A percentile compares a stretch with the other conserved stretches of the same genome.
Conservation (phyloP, 1,140 invertebrate genomes). For the Pogonomyrmex californicus region DNA sequence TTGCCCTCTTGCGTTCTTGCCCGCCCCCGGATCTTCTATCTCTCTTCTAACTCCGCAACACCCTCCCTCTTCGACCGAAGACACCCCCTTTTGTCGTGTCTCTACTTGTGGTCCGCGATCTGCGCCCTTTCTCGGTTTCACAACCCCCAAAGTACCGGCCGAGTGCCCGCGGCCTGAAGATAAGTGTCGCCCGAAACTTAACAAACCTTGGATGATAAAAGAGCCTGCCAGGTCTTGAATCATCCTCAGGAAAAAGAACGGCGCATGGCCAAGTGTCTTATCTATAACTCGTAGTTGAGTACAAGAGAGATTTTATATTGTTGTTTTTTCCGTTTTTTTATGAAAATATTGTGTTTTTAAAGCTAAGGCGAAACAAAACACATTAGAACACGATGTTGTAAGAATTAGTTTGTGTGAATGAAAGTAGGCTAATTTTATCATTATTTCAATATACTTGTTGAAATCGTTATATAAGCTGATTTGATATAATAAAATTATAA, state of each 20-base stretch:
- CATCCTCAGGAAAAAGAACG: constrained; percentile 41
- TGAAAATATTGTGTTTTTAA: background rate
- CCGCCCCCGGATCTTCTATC: constrained; percentile 57
- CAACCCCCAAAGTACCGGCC: constrained; percentile 63
- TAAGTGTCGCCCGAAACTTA: constrained; percentile 83
- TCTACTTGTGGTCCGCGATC: constrained; percentile 54
- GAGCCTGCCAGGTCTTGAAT: constrained; percentile 59
- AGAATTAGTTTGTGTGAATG: background rate
- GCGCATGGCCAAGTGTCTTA: constrained; percentile 48
- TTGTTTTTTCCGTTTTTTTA: background rate
- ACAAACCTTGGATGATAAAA: constrained; percentile 82
- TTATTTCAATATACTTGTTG: background rate
- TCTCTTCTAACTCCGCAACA: constrained; percentile 65
- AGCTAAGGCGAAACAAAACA: background rate
- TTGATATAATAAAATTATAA: background rate
- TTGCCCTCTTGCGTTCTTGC: constrained; percentile 69
- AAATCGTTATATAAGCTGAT: background rate
- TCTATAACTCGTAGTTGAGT: constrained; percentile 40
- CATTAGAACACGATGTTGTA: background rate
- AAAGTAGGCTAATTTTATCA: background rate
- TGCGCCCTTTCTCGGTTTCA: constrained; percentile 41
- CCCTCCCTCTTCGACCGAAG: constrained; percentile 60
- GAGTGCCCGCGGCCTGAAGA: constrained; percentile 79
- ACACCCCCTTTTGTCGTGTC: constrained; percentile 45
- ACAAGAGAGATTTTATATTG: constrained; percentile 3